These are phyloP conservation scores for Tetramorium parvispinum DNA, from an alignment of 1,140 invertebrate species.

Conservation along the genomic window DNA sequence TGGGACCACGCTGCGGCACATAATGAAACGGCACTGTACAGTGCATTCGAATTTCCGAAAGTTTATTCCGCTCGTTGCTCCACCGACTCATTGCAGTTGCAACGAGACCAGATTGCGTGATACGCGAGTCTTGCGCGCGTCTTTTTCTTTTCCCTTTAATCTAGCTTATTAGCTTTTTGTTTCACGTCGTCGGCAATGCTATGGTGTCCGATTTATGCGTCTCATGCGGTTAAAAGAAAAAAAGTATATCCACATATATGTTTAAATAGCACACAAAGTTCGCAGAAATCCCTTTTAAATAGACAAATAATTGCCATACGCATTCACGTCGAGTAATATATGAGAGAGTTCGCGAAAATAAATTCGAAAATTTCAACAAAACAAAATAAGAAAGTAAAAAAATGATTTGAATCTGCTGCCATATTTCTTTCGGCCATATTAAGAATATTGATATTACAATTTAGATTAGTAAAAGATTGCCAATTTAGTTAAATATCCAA, in stretches of 20 bases:
- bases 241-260: not conserved
- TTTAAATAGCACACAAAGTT: not conserved
- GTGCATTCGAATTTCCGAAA: constrained; percentile 50
- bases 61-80: constrained; percentile 32
- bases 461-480: not conserved
- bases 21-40: constrained; percentile 41
- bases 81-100: constrained; percentile 7
- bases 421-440: not conserved
- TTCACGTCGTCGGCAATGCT: not conserved
- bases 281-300: not conserved
- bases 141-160: not conserved
- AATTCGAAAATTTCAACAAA: too few species aligned
- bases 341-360: not conserved
- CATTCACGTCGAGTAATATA: not conserved
- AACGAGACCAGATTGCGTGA: constrained; percentile 32
- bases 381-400: not conserved
- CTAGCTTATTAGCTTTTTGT: constrained; percentile 3
- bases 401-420: not conserved
- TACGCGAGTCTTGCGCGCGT: not conserved
- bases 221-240: not conserved
- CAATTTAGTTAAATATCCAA: not conserved
- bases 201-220: not conserved
- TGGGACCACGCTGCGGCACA: not conserved
- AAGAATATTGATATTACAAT: not conserved
- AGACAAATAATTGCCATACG: constrained; percentile 10